These are phyloP conservation scores for Barnardius zonarius DNA, from an alignment of 2,113 vertebrate species.

Conservation along the genomic window DNA sequence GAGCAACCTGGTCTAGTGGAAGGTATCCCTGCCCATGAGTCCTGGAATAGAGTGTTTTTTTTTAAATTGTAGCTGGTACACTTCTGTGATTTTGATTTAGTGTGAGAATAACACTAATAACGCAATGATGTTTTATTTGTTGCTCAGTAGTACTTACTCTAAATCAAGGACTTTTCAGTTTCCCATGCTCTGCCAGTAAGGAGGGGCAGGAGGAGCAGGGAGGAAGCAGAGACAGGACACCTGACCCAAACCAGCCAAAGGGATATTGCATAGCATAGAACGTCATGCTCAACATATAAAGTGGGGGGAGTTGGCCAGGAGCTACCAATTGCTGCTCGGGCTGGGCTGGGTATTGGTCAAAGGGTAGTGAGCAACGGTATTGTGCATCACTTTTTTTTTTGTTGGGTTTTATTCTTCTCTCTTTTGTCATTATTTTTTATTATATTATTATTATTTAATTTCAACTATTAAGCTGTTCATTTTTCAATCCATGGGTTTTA, in stretches of 20 bases:
- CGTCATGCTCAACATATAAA: background rate
- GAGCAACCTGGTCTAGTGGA: background rate
- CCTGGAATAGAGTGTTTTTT: background rate
- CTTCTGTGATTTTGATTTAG: background rate
- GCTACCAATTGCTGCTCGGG: too few species aligned
- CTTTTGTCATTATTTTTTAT: background rate
- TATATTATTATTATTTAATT: background rate
- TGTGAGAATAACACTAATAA: background rate
- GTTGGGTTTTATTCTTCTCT: background rate
- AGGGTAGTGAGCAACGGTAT: background rate
- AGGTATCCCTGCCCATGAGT: background rate
- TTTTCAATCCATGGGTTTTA: background rate
- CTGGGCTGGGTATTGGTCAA: background rate
- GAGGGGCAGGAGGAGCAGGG: background rate
- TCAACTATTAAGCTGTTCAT: background rate
- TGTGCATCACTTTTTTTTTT: background rate
- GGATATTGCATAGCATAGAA: background rate
- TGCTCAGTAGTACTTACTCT: background rate
- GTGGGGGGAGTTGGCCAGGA: background rate
- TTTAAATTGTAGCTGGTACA: background rate
- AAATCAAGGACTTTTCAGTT: background rate
- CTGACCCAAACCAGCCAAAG: background rate
- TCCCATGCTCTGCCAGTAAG: background rate
- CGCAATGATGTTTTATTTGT: background rate
- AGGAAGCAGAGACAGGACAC: background rate